Conservation (phyloP, 2,797 vertebrate species). For the Peromyscus attwateri region DNA sequence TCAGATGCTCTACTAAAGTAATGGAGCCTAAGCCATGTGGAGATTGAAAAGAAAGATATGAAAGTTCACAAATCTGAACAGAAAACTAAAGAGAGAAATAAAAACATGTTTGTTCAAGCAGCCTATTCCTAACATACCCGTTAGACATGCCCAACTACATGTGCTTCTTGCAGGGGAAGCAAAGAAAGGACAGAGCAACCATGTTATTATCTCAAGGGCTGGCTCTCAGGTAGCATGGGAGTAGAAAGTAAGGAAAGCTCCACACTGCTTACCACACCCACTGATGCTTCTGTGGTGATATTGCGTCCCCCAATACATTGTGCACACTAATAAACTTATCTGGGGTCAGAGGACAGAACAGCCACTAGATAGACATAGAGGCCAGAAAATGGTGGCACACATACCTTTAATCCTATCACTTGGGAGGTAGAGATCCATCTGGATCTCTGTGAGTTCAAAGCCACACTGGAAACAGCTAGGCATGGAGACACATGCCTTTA, state of each 20-base stretch:
- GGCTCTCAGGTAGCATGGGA: not conserved
- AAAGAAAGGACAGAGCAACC: not conserved
- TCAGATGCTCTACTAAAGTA: not conserved
- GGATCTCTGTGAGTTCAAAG: too few species aligned
- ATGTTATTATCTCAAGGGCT: not conserved
- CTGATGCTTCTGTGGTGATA: too few species aligned
- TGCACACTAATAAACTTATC: too few species aligned
- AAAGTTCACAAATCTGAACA: constrained; percentile 31
- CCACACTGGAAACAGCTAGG: too few species aligned
- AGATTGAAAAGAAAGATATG: not conserved
- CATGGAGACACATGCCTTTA: too few species aligned
- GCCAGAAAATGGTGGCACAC: too few species aligned
- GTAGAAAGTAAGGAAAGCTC: not conserved
- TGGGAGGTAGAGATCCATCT: too few species aligned
- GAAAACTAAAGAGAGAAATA: constrained; percentile 28
- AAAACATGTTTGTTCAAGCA: not conserved
- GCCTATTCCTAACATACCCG: not conserved
- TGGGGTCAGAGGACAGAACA: too few species aligned
- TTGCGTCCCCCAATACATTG: too few species aligned
- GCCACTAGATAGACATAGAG: too few species aligned
- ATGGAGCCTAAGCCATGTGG: not conserved
- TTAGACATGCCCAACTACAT: not conserved
- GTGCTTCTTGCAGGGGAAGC: not conserved
- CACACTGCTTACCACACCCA: not conserved
- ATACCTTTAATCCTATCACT: too few species aligned